These are phyloP conservation scores for Pollenia angustigena DNA, from an alignment of 2,888 invertebrate genomes.

Conservation along the genomic window DNA sequence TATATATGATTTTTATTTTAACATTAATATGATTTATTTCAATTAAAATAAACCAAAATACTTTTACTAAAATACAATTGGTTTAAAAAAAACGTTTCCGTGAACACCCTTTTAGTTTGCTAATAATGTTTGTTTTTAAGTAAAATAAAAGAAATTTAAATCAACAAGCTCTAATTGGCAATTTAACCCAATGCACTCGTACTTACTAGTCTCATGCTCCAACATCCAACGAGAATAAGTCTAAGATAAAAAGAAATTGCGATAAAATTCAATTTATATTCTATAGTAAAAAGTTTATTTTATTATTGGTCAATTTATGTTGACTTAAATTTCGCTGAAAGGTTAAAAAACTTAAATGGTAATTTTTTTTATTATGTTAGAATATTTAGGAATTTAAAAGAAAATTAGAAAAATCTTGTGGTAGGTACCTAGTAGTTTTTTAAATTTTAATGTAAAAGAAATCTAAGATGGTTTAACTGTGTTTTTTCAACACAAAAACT, in stretches of 20 bases:
- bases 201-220: too few relatives aligned
- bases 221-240: background rate
- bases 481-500: too few relatives aligned
- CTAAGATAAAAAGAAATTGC: background rate
- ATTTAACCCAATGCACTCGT: constrained; percentile 19
- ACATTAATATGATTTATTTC: background rate
- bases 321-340: constrained; percentile 13
- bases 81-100: background rate
- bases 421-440: too few relatives aligned
- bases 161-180: constrained; percentile 35
- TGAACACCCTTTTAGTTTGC: background rate
- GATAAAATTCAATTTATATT: constrained; percentile 4
- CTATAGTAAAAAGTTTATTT: constrained; percentile 1
- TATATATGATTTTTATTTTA: background rate
- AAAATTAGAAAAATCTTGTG: background rate
- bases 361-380: background rate
- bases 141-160: constrained; percentile 19
- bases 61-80: background rate
- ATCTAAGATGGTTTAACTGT: too few relatives aligned
- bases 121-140: background rate
- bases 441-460: too few relatives aligned
- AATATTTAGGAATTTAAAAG: background rate
- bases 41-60: background rate
- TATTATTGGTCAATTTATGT: constrained; percentile 7
- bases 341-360: background rate